Evolutionary conservation across 2,888 invertebrate species (phyloP).

Genomic region (Meiosimyza platycephala): DNA sequence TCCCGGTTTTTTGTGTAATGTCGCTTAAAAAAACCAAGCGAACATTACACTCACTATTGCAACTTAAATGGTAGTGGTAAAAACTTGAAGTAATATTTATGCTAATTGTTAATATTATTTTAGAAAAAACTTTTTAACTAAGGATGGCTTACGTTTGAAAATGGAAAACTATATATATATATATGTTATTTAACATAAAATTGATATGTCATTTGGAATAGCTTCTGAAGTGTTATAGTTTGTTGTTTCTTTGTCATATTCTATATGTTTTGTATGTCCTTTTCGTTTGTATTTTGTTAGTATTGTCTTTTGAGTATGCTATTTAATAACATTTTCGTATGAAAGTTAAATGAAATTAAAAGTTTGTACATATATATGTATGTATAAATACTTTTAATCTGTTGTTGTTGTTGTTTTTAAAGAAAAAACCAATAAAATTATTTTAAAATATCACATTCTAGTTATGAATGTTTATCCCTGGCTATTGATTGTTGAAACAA

Average conservation of each 20-base stretch:
- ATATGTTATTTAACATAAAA: constrained; percentile 38
- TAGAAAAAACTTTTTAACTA: constrained; percentile 49
- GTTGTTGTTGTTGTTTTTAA: constrained; percentile 39
- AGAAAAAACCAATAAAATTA: constrained; percentile 39
- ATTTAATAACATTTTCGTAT: constrained; percentile 7
- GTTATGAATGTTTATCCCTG: constrained; percentile 66
- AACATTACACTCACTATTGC: constrained; percentile 62
- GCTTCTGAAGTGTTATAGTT: constrained; percentile 42
- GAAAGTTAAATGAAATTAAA: constrained; percentile 35
- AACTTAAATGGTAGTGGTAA: constrained; percentile 61
- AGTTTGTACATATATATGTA: constrained; percentile 31
- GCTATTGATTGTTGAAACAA: constrained; percentile 66
- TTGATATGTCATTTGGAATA: constrained; percentile 20
- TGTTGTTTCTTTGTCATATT: constrained; percentile 20
- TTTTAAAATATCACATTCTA: constrained; percentile 66
- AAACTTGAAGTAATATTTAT: constrained; percentile 45
- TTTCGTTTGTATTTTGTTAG: constrained; percentile 13
- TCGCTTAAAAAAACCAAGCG: constrained; percentile 29
- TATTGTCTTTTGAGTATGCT: constrained; percentile 22
- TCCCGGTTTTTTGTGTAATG: constrained; percentile 61
- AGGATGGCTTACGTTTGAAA: constrained; percentile 56
- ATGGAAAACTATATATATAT: constrained; percentile 35
- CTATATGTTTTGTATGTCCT: not conserved
- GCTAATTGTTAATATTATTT: constrained; percentile 34
- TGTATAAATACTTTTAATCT: constrained; percentile 36